Conservation (phyloP, 2,888 invertebrate species). For the Timema cristinae region DNA sequence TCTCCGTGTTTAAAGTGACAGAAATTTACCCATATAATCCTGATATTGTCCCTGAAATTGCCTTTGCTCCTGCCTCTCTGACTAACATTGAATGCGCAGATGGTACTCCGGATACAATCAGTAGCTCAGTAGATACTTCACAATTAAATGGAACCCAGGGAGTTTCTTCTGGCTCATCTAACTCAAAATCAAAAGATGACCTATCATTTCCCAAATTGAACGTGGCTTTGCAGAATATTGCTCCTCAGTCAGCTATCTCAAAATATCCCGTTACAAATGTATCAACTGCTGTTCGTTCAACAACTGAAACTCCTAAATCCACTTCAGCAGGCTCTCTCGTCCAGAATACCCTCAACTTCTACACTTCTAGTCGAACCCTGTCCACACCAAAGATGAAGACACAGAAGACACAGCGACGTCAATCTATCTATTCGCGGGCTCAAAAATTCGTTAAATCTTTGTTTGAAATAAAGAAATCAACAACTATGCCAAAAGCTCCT, state of each 20-base stretch:
- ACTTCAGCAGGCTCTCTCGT: no score
- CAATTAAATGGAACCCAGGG: background rate
- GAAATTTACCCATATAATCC: slow-evolving; percentile 10
- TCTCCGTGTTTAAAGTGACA: background rate
- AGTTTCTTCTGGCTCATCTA: background rate
- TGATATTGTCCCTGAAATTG: slow-evolving; percentile 11
- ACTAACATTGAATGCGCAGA: background rate
- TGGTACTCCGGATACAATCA: background rate
- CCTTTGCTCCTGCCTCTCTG: slow-evolving; percentile 12
- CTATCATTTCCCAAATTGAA: slow-evolving; percentile 4
- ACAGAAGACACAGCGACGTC: no score
- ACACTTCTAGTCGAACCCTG: no score
- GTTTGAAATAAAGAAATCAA: no score
- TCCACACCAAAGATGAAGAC: background rate
- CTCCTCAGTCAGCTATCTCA: background rate
- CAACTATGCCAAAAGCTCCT: background rate
- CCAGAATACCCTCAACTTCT: no score
- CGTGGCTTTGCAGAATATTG: background rate
- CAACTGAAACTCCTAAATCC: no score
- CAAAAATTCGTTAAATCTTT: background rate
- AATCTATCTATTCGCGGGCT: no score
- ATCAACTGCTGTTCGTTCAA: no score
- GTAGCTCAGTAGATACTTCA: background rate
- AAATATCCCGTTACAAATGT: background rate
- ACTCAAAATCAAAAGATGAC: slow-evolving; percentile 9